phyloP scores from a whole-genome alignment of 1,140 invertebrate genomes.

The Coelopa frigida region DNA sequence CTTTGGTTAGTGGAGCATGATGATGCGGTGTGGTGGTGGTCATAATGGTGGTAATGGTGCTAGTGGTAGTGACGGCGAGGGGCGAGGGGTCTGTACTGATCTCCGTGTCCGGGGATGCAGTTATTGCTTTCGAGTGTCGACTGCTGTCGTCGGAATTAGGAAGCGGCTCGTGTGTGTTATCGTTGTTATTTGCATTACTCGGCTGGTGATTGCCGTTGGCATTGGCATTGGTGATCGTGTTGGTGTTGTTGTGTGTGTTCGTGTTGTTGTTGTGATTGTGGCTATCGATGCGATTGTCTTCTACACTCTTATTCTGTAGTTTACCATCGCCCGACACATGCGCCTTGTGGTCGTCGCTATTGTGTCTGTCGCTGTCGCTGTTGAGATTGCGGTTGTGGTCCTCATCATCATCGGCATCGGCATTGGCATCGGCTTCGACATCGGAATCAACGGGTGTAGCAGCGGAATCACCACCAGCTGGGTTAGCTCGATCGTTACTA shows the following conservation, averaged over 20 bases:
- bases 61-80: neutral
- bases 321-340: too few relatives aligned
- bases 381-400: neutral
- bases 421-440: neutral
- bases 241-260: conserved; percentile 2
- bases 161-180: too few relatives aligned
- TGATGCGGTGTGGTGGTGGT: conserved; percentile 8
- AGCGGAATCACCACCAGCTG: conserved; percentile 2
- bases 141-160: too few relatives aligned
- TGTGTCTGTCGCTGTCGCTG: neutral
- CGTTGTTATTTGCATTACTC: too few relatives aligned
- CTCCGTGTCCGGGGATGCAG: too few relatives aligned
- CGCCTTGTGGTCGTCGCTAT: conserved; percentile 2
- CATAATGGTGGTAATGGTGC: conserved; percentile 17
- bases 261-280: too few relatives aligned
- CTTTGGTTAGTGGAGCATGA: conserved; percentile 10
- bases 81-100: neutral
- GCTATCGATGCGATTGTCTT: too few relatives aligned
- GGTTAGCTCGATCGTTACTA: conserved; percentile 6
- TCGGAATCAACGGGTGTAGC: too few relatives aligned
- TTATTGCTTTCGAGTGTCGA: too few relatives aligned
- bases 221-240: neutral
- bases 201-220: too few relatives aligned
- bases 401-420: too few relatives aligned
- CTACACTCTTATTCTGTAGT: too few relatives aligned